Evolutionary conservation across 2,797 vertebrate species (phyloP), one percentile per base, ranked within the genome.

Genomic region (Varecia variegata): DNA sequence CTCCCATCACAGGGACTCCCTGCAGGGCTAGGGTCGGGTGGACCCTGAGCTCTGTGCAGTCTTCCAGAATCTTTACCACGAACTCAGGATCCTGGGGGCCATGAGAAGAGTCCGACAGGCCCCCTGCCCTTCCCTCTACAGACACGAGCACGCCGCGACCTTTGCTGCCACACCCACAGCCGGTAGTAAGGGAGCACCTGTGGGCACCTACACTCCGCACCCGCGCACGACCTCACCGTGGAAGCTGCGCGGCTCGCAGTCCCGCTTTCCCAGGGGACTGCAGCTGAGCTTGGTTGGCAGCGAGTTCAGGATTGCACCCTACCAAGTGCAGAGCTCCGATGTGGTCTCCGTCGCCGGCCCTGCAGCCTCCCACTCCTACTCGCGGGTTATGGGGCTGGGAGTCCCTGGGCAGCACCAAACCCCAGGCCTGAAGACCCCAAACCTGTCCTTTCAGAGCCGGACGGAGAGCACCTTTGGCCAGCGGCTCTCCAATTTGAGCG

Each of bases 61-160:
- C 62, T 90, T 56, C 12, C 20, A n/a, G 30, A 45, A 56, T 54
- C 35, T 52, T 70, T 10, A 38, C 6, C 0, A 9, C 0, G 0
- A 68, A 23, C 82, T 68, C 23, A 38, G 47, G 35, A 52, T 85
- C 15, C 25, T 8, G 40, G 8, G 62, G 20, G 1, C 4, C 38
- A 14, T 11, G 45, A n/a, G n/a, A n/a, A 68, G 25, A 68, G 20
- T 8, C 35, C 11, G 1, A 43, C 12, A 54, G 50, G 4, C 27
- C 67, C 9, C 56, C n/a, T 76, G 15, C 47, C 27, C 47, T 40
- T 77, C 10, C 13, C 60, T 80, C 35, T 56, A 38, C 20, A 68
- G 35, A 25, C 6, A 14, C 0, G 14, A 79, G 35, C 13, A 3
- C 18, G 23, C 58, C 25, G 21, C 0, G 3, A 30, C n/a, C 25